phyloP scores from a whole-genome alignment of 2,113 vertebrate species.

The Ptyas mucosa region DNA sequence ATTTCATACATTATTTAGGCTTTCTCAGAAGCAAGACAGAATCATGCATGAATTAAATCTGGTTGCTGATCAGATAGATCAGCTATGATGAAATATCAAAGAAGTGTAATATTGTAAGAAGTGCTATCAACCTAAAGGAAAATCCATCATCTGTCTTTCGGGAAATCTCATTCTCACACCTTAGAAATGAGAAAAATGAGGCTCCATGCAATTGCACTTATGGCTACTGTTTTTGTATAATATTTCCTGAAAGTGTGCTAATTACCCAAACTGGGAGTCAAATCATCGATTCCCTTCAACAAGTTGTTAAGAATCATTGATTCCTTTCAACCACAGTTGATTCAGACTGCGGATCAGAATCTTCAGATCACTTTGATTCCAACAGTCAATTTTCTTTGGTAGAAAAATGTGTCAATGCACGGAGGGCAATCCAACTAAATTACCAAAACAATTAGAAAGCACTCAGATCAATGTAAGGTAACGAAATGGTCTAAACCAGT shows the following conservation, averaged over 20 bases:
- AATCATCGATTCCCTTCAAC: background rate
- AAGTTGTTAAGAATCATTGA: background rate
- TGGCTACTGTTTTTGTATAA: background rate
- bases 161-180: background rate
- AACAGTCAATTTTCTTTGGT: background rate
- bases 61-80: background rate
- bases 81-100: background rate
- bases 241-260: background rate
- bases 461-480: background rate
- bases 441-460: background rate
- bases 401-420: background rate
- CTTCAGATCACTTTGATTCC: background rate
- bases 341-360: background rate
- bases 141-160: background rate
- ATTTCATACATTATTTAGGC: background rate
- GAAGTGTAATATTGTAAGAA: no score
- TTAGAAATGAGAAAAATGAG: background rate
- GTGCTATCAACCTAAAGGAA: background rate
- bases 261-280: background rate
- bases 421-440: background rate
- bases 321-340: background rate
- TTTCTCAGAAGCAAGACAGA: background rate
- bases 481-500: background rate
- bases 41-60: background rate
- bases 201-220: background rate